phyloP scores from a whole-genome alignment of 2,113 vertebrate genomes.

The Dinomys branickii region DNA sequence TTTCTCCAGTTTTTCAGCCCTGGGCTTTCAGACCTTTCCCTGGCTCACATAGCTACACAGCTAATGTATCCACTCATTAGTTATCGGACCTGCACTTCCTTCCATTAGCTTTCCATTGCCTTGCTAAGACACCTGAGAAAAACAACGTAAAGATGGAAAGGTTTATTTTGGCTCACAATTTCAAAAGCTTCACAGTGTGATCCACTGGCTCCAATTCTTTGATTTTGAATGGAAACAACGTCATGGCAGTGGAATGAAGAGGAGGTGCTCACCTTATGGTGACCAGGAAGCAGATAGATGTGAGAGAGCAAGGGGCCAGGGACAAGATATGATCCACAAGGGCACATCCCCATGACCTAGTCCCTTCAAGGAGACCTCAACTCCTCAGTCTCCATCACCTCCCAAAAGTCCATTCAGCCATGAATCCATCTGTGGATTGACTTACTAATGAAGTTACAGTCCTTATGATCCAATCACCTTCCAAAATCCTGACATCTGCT shows the following conservation, averaged over 20 bases:
- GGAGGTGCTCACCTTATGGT: not conserved
- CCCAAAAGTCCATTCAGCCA: not conserved
- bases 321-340: not conserved
- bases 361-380: not conserved
- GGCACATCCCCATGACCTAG: not conserved
- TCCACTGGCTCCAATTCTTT: not conserved
- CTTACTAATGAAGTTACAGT: not conserved
- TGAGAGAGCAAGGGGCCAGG: not conserved
- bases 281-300: not conserved
- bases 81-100: not conserved
- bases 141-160: not conserved
- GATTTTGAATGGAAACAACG: not conserved
- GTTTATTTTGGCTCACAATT: not conserved
- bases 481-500: not conserved
- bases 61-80: not conserved
- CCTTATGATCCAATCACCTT: not conserved
- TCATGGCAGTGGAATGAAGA: not conserved
- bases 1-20: not conserved
- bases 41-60: not conserved
- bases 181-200: not conserved
- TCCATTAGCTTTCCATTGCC: not conserved
- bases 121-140: not conserved
- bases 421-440: not conserved
- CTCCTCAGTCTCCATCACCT: not conserved
- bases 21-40: not conserved